Conservation (phyloP, 2,888 invertebrate genomes). For the Oeneis ivallda region DNA sequence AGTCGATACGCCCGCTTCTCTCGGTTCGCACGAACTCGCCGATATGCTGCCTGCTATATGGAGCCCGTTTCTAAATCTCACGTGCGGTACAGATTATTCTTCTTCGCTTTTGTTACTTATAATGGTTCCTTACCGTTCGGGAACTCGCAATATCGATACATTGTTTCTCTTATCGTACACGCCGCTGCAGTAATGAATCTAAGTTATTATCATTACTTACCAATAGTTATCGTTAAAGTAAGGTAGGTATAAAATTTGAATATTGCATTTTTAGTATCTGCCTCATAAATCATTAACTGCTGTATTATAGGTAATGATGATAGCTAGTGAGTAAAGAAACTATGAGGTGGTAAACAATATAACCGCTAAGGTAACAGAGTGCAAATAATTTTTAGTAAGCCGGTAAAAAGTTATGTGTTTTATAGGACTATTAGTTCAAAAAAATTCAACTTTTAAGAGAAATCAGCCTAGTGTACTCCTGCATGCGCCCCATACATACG, state of each 20-base stretch:
- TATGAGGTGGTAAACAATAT: background rate
- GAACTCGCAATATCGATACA: slow-evolving; percentile 29
- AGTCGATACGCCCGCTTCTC: slow-evolving; percentile 55
- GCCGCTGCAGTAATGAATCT: slow-evolving; percentile 22
- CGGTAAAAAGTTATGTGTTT: no score
- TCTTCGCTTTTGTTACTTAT: slow-evolving; percentile 41
- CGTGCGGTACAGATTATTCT: slow-evolving; percentile 54
- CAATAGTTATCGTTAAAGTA: background rate
- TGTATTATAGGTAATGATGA: background rate
- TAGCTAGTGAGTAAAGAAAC: background rate
- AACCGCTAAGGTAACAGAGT: background rate
- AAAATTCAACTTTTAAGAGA: no score
- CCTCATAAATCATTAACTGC: background rate
- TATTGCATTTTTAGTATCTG: slow-evolving; percentile 4
- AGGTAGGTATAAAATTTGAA: slow-evolving; percentile 16
- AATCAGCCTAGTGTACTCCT: no score
- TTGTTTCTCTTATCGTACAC: slow-evolving; percentile 23
- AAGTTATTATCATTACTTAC: slow-evolving; percentile 21
- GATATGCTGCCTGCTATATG: slow-evolving; percentile 54
- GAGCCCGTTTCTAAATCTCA: slow-evolving; percentile 55
- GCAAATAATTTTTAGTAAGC: background rate
- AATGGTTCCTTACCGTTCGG: slow-evolving; percentile 25
- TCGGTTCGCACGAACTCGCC: slow-evolving; percentile 64
- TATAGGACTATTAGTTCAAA: no score
- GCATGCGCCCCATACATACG: no score